phyloP scores from a whole-genome alignment of 2,888 invertebrate genomes.

The Barypeithes pellucidus region DNA sequence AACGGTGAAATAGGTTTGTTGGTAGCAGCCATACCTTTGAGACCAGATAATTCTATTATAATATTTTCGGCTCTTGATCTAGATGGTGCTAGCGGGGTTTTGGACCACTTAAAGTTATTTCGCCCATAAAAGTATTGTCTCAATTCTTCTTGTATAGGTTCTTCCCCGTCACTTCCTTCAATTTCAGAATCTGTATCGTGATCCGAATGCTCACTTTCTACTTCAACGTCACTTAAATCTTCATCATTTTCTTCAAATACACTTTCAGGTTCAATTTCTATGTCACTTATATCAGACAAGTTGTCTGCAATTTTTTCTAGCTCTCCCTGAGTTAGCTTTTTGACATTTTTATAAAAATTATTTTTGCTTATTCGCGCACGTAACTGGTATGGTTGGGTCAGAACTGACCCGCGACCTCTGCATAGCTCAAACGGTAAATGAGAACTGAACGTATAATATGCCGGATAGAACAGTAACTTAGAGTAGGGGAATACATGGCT shows the following conservation, averaged over 20 bases:
- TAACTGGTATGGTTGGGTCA: conserved; percentile 4
- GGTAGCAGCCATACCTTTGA: conserved; percentile 39
- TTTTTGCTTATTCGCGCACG: conserved; percentile 6
- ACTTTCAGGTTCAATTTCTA: conserved; percentile 14
- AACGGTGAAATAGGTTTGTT: conserved; percentile 33
- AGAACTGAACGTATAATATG: conserved; percentile 25
- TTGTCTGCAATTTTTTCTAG: conserved; percentile 24
- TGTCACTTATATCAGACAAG: conserved; percentile 32
- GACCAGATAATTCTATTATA: conserved; percentile 36
- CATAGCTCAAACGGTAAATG: conserved; percentile 21
- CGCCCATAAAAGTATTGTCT: conserved; percentile 41
- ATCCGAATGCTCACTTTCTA: conserved; percentile 34
- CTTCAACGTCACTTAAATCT: conserved; percentile 30
- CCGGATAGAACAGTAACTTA: conserved; percentile 2
- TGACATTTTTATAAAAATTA: conserved; percentile 30
- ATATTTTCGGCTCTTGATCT: conserved; percentile 38
- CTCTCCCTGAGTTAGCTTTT: conserved; percentile 12
- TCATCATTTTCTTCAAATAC: conserved; percentile 29
- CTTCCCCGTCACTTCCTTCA: conserved; percentile 18
- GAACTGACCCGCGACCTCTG: conserved; percentile 24
- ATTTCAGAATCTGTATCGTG: conserved; percentile 33
- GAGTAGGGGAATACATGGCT: conserved; percentile 10
- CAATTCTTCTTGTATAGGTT: conserved; percentile 10
- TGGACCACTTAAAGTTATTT: conserved; percentile 43
- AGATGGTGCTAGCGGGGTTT: conserved; percentile 32